Evolutionary conservation across 2,113 vertebrate species (phyloP).

Genomic region (Hiodon tergisus): DNA sequence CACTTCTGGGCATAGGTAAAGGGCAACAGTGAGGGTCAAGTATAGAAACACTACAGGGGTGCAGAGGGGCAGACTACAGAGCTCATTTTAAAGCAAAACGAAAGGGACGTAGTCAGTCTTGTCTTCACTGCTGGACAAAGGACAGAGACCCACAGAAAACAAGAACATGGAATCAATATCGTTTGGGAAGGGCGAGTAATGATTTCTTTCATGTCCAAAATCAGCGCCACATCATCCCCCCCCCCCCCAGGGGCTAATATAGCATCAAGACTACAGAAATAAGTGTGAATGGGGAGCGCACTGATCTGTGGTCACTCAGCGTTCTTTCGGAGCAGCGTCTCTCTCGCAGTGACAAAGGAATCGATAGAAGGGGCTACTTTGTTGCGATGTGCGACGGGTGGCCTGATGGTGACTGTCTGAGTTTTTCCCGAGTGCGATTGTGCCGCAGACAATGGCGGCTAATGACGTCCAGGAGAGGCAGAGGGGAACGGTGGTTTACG

Average conservation of each 20-base stretch:
- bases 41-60: not conserved
- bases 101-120: not conserved
- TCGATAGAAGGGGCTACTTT: conserved; percentile 47
- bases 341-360: conserved; percentile 48
- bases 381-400: conserved; percentile 32
- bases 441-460: conserved; percentile 56
- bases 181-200: not conserved
- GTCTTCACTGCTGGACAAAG: not conserved
- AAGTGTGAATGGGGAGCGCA: not conserved
- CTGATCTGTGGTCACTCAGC: conserved; percentile 8
- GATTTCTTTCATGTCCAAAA: not conserved
- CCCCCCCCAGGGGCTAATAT: no score
- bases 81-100: no score
- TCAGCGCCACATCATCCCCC: no score
- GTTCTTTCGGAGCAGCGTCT: conserved; percentile 43
- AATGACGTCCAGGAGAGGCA: conserved; percentile 55
- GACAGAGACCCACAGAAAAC: not conserved
- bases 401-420: conserved; percentile 50
- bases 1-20: not conserved
- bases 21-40: conserved; percentile 7
- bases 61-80: no score
- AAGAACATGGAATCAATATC: not conserved
- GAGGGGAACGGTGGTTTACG: conserved; percentile 15
- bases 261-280: not conserved
- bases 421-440: conserved; percentile 46